Evolutionary conservation across 2,113 vertebrate genomes (phyloP).

Genomic region (Zeus faber): DNA sequence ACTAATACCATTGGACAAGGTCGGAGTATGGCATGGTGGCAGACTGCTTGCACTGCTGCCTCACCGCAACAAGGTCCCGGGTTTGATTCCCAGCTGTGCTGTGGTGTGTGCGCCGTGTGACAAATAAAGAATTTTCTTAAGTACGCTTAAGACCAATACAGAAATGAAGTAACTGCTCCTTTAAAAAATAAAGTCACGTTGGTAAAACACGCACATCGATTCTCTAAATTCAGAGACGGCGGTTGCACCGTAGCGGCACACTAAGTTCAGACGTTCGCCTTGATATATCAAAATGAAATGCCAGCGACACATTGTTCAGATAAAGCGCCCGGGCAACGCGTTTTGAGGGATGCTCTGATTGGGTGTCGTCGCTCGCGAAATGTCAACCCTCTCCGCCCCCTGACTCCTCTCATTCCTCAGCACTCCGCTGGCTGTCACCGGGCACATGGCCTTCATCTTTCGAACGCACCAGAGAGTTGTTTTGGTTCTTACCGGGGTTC

Average conservation of each 20-base stretch:
- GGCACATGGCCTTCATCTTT: slow-evolving; percentile 44
- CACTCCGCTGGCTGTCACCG: slow-evolving; percentile 28
- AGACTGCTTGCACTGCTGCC: too few relatives aligned
- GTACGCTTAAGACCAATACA: not conserved
- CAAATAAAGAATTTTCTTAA: not conserved
- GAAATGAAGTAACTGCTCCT: too few relatives aligned
- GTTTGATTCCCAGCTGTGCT: too few relatives aligned
- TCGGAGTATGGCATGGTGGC: too few relatives aligned
- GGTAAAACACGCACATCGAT: too few relatives aligned
- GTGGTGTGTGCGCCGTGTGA: too few relatives aligned
- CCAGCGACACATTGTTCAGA: slow-evolving; percentile 28
- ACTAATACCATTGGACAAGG: too few relatives aligned
- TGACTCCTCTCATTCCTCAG: slow-evolving; percentile 28
- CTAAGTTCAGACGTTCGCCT: slow-evolving; percentile 5
- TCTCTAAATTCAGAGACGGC: not conserved
- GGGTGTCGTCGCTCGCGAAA: slow-evolving; percentile 12
- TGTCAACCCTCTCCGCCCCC: slow-evolving; percentile 14
- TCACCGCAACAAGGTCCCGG: too few relatives aligned
- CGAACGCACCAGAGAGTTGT: slow-evolving; percentile 33
- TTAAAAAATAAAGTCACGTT: too few relatives aligned
- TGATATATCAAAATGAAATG: slow-evolving; percentile 34
- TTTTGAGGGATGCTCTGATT: slow-evolving; percentile 7
- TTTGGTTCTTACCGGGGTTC: too few relatives aligned
- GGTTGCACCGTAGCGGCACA: not conserved
- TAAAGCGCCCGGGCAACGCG: slow-evolving; percentile 33